Base-by-base conservation (phyloP, 2,113 vertebrate genomes). In the Butorides virescens region DNA sequence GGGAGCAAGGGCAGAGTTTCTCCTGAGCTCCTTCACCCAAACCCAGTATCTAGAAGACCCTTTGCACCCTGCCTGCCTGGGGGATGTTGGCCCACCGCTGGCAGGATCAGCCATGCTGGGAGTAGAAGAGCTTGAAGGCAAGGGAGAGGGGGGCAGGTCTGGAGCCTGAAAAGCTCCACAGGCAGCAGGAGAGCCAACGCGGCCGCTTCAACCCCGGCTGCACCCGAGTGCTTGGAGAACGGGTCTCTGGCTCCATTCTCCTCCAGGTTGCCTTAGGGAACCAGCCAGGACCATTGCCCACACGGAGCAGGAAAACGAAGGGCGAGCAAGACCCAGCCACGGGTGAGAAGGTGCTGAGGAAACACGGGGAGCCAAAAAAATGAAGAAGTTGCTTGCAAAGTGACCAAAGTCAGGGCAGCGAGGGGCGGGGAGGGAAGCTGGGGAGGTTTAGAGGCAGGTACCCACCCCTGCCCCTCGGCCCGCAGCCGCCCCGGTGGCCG, bases 201-300 rank as follows among this genome's bases (percentile, higher is more conserved):
- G 0, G 32, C n/a, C 8, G 2, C 59, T 91, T 68, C 25, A 58
- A 62, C 50, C 63, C 66, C 2, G 2, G 36, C 25, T 29, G 19
- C 22, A 34, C 47, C 59, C 0, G 0, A 39, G 32, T 11, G 18
- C 61, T 75, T 36, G 62, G 65, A 88, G 79, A 86, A 56, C 2
- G 5, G 32, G 11, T 84, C 58, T 83, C 74, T 70, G 37, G 55
- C 32, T 70, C 62, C 27, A 1, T 25, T 50, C 19, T 42, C 56
- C 36, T 44, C 36, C 12, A 13, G 59, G 59, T 39, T 77, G 37
- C 34, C 39, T 36, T 58, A 61, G 4, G 36, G 70, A 91, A 34
- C 37, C 1, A 6, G 13, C 34, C 1, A 0, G 66, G 56, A 86
- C n/a, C 58, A 36, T 19, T 5, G 11, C 34, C 42, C 0, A 0